Evolutionary conservation across 2,113 vertebrate genomes (phyloP).

Genomic region (Tachuris rubrigastra): DNA sequence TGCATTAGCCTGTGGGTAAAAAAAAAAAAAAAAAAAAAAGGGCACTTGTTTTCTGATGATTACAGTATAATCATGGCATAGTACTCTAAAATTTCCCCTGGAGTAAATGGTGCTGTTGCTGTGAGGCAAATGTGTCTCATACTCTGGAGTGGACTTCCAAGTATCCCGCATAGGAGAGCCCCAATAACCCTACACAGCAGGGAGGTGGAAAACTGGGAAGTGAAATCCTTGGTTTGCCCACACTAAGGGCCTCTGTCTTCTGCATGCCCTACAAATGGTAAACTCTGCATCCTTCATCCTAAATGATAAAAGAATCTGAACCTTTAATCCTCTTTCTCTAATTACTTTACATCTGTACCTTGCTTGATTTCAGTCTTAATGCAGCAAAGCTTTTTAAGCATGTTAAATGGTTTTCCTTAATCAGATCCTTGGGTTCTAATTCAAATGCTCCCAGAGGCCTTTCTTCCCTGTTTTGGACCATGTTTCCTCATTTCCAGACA

Average conservation of each 20-base stretch:
- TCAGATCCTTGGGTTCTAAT: not conserved
- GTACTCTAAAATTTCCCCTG: not conserved
- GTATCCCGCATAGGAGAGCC: not conserved
- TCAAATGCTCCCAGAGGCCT: not conserved
- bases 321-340: not conserved
- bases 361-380: not conserved
- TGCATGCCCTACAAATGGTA: not conserved
- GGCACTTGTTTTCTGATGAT: not conserved
- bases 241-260: not conserved
- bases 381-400: not conserved
- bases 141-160: not conserved
- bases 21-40: not conserved
- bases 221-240: not conserved
- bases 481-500: not conserved
- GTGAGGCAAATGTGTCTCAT: not conserved
- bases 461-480: not conserved
- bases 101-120: not conserved
- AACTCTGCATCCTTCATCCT: not conserved
- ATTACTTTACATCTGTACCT: not conserved
- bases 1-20: not conserved
- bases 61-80: not conserved
- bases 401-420: not conserved
- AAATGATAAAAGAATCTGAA: not conserved
- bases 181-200: fast-evolving
- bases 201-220: not conserved